Evolutionary conservation across 2,113 vertebrate genomes (phyloP).

Genomic region (Pterocles orientalis): DNA sequence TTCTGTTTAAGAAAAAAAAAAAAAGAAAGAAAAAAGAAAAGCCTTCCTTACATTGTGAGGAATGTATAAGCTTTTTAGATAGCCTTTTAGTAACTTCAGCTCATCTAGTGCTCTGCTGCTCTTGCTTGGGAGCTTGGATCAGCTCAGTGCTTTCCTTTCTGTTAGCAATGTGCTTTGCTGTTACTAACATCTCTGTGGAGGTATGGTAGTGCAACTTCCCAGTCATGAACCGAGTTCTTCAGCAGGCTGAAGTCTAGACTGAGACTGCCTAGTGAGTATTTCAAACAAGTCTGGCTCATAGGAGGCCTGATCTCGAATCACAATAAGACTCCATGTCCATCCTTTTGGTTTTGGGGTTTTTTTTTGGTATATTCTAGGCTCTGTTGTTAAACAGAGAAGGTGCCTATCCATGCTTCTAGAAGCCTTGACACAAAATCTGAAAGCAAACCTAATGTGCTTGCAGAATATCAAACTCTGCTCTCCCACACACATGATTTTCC

Average conservation of each 20-base stretch:
- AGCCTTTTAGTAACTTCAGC: not conserved
- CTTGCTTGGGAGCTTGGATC: not conserved
- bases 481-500: slow-evolving; percentile 42
- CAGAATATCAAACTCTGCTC: slow-evolving; percentile 38
- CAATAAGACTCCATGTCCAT: not conserved
- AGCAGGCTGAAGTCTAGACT: not conserved
- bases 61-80: not conserved
- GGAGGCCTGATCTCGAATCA: not conserved
- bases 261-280: not conserved
- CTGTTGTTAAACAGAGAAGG: not conserved
- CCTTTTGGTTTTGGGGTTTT: not conserved
- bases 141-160: too few relatives aligned
- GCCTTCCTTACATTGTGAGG: not conserved
- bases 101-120: not conserved
- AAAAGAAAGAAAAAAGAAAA: not conserved
- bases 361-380: not conserved
- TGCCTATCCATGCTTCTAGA: not conserved
- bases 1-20: not conserved
- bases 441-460: slow-evolving; percentile 51
- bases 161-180: not conserved
- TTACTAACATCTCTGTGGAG: not conserved
- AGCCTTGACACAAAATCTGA: slow-evolving; percentile 43
- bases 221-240: not conserved
- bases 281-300: not conserved
- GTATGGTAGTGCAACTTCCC: not conserved